Percentiles rank a stretch among this genome's conserved stretches.
Conservation (phyloP, 2,888 invertebrate genomes). For the Escarpia spicata region DNA sequence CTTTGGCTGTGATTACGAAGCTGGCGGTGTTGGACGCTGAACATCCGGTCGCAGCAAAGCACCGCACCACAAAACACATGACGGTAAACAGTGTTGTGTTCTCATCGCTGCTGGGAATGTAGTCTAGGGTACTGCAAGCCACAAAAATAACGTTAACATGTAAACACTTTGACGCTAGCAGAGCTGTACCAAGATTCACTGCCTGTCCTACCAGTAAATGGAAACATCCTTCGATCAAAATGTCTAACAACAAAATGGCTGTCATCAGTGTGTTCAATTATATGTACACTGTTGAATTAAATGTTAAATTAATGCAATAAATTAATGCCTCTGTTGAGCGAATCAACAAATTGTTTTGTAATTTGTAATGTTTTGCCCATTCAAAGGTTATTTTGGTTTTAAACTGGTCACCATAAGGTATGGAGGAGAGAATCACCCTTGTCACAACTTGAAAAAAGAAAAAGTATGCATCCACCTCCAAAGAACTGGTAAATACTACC, state of each 20-base stretch:
- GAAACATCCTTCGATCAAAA: too few species aligned
- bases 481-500: too few species aligned
- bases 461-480: too few species aligned
- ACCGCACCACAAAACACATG: constrained; percentile 81
- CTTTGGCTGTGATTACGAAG: constrained; percentile 87
- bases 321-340: too few species aligned
- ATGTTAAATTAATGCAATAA: too few species aligned
- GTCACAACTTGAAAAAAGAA: too few species aligned
- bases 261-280: too few species aligned
- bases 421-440: not conserved
- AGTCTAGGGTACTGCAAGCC: constrained; percentile 53
- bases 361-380: not conserved
- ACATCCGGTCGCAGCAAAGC: constrained; percentile 85
- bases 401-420: constrained; percentile 28
- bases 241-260: too few species aligned
- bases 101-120: constrained; percentile 49
- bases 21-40: constrained; percentile 78
- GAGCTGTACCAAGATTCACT: too few species aligned
- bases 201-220: too few species aligned
- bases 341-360: constrained; percentile 27
- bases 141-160: constrained; percentile 28
- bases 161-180: not conserved
- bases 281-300: too few species aligned
- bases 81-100: constrained; percentile 76
- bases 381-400: not conserved